Base-by-base conservation (phyloP, 2,113 vertebrate genomes). In the Marcusenius ussheri region DNA sequence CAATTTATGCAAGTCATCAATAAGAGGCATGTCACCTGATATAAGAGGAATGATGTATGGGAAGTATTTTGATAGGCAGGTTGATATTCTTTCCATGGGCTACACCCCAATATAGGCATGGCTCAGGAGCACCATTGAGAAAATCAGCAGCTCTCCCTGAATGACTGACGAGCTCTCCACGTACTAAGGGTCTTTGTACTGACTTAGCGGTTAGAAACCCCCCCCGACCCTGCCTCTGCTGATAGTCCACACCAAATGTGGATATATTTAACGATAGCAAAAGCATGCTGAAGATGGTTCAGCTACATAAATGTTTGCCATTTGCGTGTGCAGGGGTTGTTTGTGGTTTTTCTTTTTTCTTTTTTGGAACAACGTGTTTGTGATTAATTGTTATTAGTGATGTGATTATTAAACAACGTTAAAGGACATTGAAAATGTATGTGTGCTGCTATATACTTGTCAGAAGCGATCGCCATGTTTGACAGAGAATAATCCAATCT, bases 341-440 rank as follows among this genome's bases (percentile, higher is more conserved):
- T 93, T 66, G 62, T 70, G n/a, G n/a, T 70, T 70, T 70, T 31
- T 27, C 2, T 66, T 66, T 89, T 92, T 91, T 84, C 92, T 92
- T 91, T 93, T 94, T 93, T 56, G 53, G 91, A 94, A 93, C 92
- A 92, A 95, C 90, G 94, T 96, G 95, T 96, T 96, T 93, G 95
- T 95, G 96, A 80, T 77, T 74, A 74, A 95, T 96, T 95, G 94
- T 96, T 94, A 95, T 87, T 96, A 96, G 95, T 96, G 95, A 95
- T 95, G 95, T 96, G 94, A 95, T 95, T 94, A 95, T 95, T 96
- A 95, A 96, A 95, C 94, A 94, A 8, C 4, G 11, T 86, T 94
- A 91, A 93, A 96, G 96, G 95, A 94, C 95, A 96, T 94, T 90
- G 49, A 90, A 89, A 91, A 91, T 91, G 88, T 93, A 46, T 85